phyloP scores from a whole-genome alignment of 2,888 invertebrate genomes.

The Cheiracanthium punctorium region DNA sequence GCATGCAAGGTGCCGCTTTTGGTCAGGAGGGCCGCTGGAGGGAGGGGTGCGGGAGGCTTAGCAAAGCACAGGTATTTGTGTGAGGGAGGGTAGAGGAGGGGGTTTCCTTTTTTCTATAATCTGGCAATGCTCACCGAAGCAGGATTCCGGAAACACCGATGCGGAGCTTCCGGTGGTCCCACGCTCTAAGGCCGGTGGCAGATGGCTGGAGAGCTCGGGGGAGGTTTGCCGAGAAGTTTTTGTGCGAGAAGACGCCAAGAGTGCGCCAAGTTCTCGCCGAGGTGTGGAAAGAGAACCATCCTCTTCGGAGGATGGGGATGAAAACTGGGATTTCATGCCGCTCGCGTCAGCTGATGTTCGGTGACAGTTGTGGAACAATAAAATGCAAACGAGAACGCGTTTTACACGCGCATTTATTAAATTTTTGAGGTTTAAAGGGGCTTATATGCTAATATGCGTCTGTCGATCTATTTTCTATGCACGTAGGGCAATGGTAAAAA shows the following conservation, averaged over 20 bases:
- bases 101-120: background rate
- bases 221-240: background rate
- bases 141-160: constrained; percentile 13
- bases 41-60: too few relatives aligned
- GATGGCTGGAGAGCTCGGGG: background rate
- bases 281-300: background rate
- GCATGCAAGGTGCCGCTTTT: constrained; percentile 12
- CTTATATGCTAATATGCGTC: too few relatives aligned
- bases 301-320: background rate
- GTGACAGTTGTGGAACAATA: too few relatives aligned
- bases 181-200: background rate
- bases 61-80: constrained; percentile 8
- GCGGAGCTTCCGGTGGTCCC: constrained; percentile 13
- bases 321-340: too few relatives aligned
- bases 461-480: too few relatives aligned
- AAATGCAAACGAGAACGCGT: too few relatives aligned
- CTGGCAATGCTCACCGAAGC: constrained; percentile 15
- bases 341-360: too few relatives aligned
- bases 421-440: too few relatives aligned
- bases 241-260: background rate
- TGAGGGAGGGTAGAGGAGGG: background rate
- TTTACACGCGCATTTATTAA: too few relatives aligned
- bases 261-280: background rate
- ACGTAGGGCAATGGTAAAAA: too few relatives aligned
- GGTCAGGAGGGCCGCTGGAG: background rate